Base-by-base conservation (phyloP, 1,140 invertebrate species). In the Alviniconcha marisindica region DNA sequence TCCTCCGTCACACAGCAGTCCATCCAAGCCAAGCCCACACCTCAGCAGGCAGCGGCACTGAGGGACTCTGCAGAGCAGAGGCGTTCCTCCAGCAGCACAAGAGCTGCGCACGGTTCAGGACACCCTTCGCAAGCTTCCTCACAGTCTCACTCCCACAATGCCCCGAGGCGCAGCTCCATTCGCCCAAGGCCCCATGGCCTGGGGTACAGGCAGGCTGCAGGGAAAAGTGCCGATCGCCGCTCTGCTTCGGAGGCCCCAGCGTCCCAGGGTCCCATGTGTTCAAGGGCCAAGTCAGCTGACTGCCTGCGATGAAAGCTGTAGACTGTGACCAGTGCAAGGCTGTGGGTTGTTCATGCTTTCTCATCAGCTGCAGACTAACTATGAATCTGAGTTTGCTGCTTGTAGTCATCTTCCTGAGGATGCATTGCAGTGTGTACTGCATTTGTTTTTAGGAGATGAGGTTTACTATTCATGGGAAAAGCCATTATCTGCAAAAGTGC, bases 1-100 rank as follows among this genome's bases (percentile, higher is more conserved):
- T 44, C 54, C 42, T 71, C 66, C 54, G 12, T 33, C 60, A 44
- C 54, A 24, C 78, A 80, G 78, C 78, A 60, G 21, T 51, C 77
- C 10, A 31, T 78, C 56, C 36, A 40, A 10, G 15, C 36, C 69
- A 71, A 71, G 69, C 69, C 69, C 36, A 0, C 28, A 33, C 5
- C 36, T 36, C 69, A 40, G 69, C 69, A 71, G 5, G 14, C 15
- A 21, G 38, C 36, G 44, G 18, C 18, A 18, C 5, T 18, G 3
- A 42, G 24, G 14, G 40, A 15, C 21, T 71, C 69, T 2, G 69
- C 33, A 33, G 36, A 24, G 1, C 69, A 24, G 18, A 40, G 33
- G 24, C 36, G 1, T 10, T 71, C 69, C 0, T 71, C 33, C 69
- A 33, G 69, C 36, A 18, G 69, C 69, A 71, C 31, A 71, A 40